phyloP scores from a whole-genome alignment of 2,113 vertebrate genomes.

The Prochilodus magdalenae region DNA sequence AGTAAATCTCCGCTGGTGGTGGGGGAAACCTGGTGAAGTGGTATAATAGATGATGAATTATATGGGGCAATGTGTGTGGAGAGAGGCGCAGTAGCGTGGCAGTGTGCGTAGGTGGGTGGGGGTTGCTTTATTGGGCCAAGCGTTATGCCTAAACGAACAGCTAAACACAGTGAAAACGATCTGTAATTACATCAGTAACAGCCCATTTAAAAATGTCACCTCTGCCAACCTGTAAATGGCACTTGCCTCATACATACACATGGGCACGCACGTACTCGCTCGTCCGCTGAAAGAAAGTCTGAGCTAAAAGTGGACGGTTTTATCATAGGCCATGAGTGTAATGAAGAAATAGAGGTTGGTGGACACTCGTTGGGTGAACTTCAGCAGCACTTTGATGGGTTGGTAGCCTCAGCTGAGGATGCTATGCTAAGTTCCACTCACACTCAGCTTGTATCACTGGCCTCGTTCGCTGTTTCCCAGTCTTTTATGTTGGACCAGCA shows the following conservation, averaged over 20 bases:
- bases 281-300: not conserved
- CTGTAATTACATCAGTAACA: constrained; percentile 72
- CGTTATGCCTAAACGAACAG: constrained; percentile 68
- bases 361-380: too few species aligned
- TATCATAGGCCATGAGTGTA: not conserved
- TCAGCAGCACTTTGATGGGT: too few species aligned
- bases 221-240: constrained; percentile 58
- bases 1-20: constrained; percentile 27
- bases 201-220: constrained; percentile 68
- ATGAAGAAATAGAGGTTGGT: not conserved
- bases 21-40: constrained; percentile 35
- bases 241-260: constrained; percentile 29
- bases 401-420: too few species aligned
- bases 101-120: not conserved
- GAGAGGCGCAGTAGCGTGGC: not conserved
- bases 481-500: too few species aligned
- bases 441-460: not conserved
- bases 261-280: not conserved
- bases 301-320: not conserved
- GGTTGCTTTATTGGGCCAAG: constrained; percentile 63
- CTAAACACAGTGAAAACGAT: constrained; percentile 66
- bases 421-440: too few species aligned
- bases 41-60: constrained; percentile 43
- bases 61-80: constrained; percentile 12
- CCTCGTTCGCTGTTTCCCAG: not conserved